A percentile compares a stretch with the other conserved stretches of the same genome.
These are phyloP conservation scores for Diorhabda carinulata DNA, from an alignment of 1,140 invertebrate species.

Conservation along the genomic window DNA sequence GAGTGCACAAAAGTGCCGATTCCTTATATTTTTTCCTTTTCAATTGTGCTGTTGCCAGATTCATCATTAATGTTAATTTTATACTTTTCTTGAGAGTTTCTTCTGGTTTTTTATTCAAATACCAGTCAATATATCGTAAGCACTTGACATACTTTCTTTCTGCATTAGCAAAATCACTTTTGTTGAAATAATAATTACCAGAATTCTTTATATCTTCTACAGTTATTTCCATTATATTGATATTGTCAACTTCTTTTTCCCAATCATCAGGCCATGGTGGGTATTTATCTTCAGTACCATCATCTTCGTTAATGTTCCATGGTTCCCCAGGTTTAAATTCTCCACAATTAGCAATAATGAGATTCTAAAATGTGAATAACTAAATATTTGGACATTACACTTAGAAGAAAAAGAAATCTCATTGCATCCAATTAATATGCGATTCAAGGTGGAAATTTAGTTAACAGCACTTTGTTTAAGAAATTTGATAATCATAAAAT, in stretches of 20 bases:
- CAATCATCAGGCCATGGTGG: slow-evolving; percentile 75
- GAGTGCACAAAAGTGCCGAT: slow-evolving; percentile 59
- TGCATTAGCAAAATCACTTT: slow-evolving; percentile 58
- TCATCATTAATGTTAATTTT: slow-evolving; percentile 55
- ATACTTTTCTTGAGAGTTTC: slow-evolving; percentile 36
- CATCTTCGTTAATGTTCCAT: slow-evolving; percentile 65
- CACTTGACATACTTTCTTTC: slow-evolving; percentile 72
- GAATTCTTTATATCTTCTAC: slow-evolving; percentile 63
- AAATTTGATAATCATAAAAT: no score
- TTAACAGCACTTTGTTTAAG: no score
- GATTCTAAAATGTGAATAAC: slow-evolving; percentile 50
- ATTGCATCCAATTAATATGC: no score
- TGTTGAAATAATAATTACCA: slow-evolving; percentile 66
- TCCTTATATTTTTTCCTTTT: slow-evolving; percentile 60
- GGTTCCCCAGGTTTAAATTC: slow-evolving; percentile 58
- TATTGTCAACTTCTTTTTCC: slow-evolving; percentile 44
- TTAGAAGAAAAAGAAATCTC: no score
- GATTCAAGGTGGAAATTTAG: no score
- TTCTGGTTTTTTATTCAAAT: slow-evolving; percentile 44
- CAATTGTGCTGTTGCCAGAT: slow-evolving; percentile 65
- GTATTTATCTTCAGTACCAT: slow-evolving; percentile 64
- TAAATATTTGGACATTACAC: background rate
- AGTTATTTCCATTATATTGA: slow-evolving; percentile 36
- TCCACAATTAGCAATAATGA: slow-evolving; percentile 68
- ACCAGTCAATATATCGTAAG: slow-evolving; percentile 62